A percentile compares a stretch with the other conserved stretches of the same genome.
These are phyloP conservation scores for Isotomurus palustris DNA, from an alignment of 2,888 invertebrate genomes.

Conservation along the genomic window DNA sequence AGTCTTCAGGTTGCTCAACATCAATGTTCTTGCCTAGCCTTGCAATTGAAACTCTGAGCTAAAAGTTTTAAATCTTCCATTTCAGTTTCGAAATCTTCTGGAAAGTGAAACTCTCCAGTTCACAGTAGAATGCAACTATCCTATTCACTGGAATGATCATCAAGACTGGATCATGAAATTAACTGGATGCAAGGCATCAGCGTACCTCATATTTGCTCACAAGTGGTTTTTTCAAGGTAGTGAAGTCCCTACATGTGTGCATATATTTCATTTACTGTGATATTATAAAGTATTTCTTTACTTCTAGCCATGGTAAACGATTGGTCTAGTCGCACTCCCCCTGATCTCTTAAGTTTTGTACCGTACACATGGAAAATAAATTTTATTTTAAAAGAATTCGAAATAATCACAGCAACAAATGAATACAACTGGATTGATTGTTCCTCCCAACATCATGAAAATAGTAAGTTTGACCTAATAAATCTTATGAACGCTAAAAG, in stretches of 20 bases:
- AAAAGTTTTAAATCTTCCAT: conserved; percentile 19
- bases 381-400: conserved; percentile 86
- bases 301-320: conserved; percentile 81
- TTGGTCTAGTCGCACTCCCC: conserved; percentile 89
- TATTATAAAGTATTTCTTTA: conserved; percentile 8
- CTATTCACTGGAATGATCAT: conserved; percentile 90
- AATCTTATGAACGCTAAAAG: background rate
- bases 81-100: conserved; percentile 76
- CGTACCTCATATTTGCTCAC: conserved; percentile 87
- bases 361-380: conserved; percentile 96
- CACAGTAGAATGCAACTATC: conserved; percentile 81
- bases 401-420: conserved; percentile 86
- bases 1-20: conserved; percentile 63
- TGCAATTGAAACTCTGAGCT: conserved; percentile 1
- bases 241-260: background rate
- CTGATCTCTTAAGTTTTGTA: conserved; percentile 89
- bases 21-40: background rate
- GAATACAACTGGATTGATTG: conserved; percentile 99
- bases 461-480: conserved; percentile 55
- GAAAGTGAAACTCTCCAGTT: conserved; percentile 94
- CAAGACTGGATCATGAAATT: conserved; percentile 90
- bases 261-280: background rate
- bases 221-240: conserved; percentile 87
- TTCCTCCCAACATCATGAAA: conserved; percentile 90
- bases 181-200: conserved; percentile 90